A percentile compares a stretch with the other conserved stretches of the same genome.
phyloP scores from a whole-genome alignment of 2,888 invertebrate species.

The Petrolisthes manimaculis region DNA sequence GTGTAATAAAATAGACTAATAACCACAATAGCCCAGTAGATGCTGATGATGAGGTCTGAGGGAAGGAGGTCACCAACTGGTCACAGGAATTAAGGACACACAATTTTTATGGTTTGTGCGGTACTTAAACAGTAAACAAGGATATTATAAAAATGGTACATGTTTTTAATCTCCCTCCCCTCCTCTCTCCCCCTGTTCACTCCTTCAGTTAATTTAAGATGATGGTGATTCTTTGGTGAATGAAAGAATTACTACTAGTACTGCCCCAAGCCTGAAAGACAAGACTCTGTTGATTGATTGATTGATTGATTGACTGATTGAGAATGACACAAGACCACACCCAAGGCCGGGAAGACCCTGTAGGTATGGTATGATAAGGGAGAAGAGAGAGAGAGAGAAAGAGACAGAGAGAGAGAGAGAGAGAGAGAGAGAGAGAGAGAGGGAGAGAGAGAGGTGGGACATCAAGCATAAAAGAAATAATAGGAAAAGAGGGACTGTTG shows the following conservation, averaged over 20 bases:
- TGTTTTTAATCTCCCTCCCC: neutral
- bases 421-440: neutral
- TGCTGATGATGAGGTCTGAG: too few species aligned
- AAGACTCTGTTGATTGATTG: too few species aligned
- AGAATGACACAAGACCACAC: neutral
- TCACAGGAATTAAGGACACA: slow-evolving; percentile 17
- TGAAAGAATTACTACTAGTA: too few species aligned
- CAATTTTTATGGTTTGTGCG: slow-evolving; percentile 54
- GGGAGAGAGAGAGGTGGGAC: neutral
- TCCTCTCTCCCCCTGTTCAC: neutral
- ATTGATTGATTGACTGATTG: neutral
- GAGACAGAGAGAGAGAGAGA: neutral
- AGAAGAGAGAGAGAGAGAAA: neutral
- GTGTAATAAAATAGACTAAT: too few species aligned
- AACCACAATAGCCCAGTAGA: too few species aligned
- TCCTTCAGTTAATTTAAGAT: too few species aligned
- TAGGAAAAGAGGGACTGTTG: neutral
- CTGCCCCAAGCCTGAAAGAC: too few species aligned
- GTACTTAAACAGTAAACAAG: slow-evolving; percentile 60
- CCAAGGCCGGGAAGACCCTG: neutral
- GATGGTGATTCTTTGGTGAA: too few species aligned
- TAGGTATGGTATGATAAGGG: neutral
- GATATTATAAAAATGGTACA: slow-evolving; percentile 29
- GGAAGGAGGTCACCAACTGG: neutral
- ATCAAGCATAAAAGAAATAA: neutral